Evolutionary conservation across 2,888 invertebrate genomes (phyloP), one percentile per base, ranked within the genome.

Genomic region (Taenaris catops): DNA sequence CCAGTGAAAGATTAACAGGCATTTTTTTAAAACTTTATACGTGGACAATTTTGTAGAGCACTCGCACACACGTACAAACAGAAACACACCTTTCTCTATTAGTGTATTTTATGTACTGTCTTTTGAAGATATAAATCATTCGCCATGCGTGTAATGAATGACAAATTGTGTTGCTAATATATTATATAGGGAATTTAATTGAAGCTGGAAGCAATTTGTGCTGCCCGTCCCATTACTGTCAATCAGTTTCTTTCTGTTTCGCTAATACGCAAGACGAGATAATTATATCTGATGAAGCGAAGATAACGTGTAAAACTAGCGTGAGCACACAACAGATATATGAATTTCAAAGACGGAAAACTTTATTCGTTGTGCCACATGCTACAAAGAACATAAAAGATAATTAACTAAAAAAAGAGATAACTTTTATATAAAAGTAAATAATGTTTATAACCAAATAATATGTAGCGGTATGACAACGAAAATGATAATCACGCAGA

Each of bases 41-140:
- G n/a, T n/a, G n/a, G n/a, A n/a, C n/a, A n/a, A n/a, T n/a, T n/a
- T n/a, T n/a, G n/a, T n/a, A n/a, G n/a, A n/a, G n/a, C n/a, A n/a
- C n/a, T n/a, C n/a, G n/a, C n/a, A n/a, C n/a, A n/a, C n/a, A n/a
- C n/a, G n/a, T n/a, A n/a, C n/a, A n/a, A n/a, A n/a, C n/a, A n/a
- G n/a, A n/a, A 14, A 43, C 36, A n/a, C 0, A 40, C 29, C 43
- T 43, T 27, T 43, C 43, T 27, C 40, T 41, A 11, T 35, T n/a
- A n/a, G n/a, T 14, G 4, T 7, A 24, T 36, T 43, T 36, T 31
- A 31, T 40, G 5, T 41, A 41, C 29, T 10, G 36, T 34, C 26
- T n/a, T 25, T 38, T 26, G 48, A 46, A 53, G 55, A 46, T 53
- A 50, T 65, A 64, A 65, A 65, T 67, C 60, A 55, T 50, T 45